Base-by-base conservation (phyloP, 2,888 invertebrate genomes). In the Pristionchus exspectatus region DNA sequence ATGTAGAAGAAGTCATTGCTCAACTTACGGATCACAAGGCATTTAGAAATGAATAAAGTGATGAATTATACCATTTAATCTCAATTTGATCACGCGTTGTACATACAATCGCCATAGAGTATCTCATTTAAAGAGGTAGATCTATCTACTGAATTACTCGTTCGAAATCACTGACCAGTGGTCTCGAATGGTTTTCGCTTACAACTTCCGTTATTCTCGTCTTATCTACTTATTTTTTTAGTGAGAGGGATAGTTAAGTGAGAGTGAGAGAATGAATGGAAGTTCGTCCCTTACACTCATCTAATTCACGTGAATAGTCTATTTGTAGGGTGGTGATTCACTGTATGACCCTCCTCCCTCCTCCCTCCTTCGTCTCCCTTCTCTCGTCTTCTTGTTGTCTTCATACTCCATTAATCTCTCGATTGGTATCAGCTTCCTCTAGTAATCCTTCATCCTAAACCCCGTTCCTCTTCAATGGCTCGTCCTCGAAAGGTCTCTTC, bases 1-100 rank as follows among this genome's bases (percentile, higher is more conserved):
- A 81, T 81, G 81, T 81, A 81, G 81, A 44, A 50, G 81, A 33
- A 54, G 54, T 81, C 81, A 81, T 81, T 81, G n/a, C 54, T 54
- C 50, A 44, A 7, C 44, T 81, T 27, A 81, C 81, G 81, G 81
- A 74, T 81, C 38, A 44, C 24, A 81, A 81, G 81, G 81, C 81
- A 81, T 81, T 81, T 44, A 50, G 74, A 50, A 3, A 38, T 50
- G 81, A 50, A 81, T 81, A 81, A 81, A 81, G 50, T 81, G 81
- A 81, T 81, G 54, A 81, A 81, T 81, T 81, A 10, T 27, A 10
- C 18, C 38, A 21, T 21, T 24, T 38, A 14, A 74, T 27, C 12
- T 27, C 7, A 30, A 9, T 38, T 0, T 74, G 21, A n/a, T 10
- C n/a, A 81, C 16, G 81, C 81, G 81, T 81, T 81, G 50, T 44